Evolutionary conservation across 2,888 invertebrate species (phyloP).

Genomic region (Osedax fenrisi): DNA sequence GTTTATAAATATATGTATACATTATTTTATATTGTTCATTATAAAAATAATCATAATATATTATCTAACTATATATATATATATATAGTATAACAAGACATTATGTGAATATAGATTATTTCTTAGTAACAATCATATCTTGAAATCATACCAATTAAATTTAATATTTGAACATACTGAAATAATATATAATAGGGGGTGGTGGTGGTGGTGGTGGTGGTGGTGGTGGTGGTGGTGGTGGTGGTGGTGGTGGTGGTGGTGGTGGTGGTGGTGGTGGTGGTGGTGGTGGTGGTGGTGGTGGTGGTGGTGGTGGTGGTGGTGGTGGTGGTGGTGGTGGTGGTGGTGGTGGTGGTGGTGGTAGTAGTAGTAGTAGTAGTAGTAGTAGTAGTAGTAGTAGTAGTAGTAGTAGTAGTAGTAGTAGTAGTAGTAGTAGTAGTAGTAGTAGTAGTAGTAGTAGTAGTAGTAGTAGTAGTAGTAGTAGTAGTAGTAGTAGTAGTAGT

Average conservation of each 20-base stretch:
- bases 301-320: not conserved
- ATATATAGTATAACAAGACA: too few species aligned
- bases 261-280: not conserved
- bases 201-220: not conserved
- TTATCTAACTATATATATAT: too few species aligned
- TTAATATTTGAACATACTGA: too few species aligned
- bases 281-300: not conserved
- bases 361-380: not conserved
- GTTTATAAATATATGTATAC: too few species aligned
- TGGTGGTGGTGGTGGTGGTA: not conserved
- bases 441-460: not conserved
- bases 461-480: too few species aligned
- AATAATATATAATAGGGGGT: too few species aligned
- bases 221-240: not conserved
- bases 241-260: not conserved
- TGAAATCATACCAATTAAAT: too few species aligned
- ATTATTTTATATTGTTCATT: too few species aligned
- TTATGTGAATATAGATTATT: too few species aligned
- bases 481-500: too few species aligned
- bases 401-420: conserved; percentile 9
- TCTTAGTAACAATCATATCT: too few species aligned
- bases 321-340: not conserved
- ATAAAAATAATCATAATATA: too few species aligned
- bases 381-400: not conserved
- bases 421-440: conserved; percentile 2